Evolutionary conservation across 2,113 vertebrate species (phyloP), one percentile per base, ranked within the genome.

Genomic region (Octodon degus): DNA sequence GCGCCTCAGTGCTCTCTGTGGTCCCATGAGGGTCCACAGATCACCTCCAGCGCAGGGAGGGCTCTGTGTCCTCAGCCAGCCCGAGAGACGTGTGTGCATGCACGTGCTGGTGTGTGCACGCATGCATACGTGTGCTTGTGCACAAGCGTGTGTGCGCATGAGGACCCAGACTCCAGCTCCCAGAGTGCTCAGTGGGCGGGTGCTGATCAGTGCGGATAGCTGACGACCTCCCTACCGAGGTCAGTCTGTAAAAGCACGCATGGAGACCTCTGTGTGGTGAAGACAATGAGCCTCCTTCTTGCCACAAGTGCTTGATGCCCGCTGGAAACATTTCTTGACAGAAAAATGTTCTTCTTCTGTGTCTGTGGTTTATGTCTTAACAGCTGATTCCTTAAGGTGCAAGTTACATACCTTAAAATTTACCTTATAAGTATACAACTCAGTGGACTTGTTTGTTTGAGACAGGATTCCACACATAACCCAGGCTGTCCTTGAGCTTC

Each of bases 351-450:
- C 1, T 58, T 47, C 94, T 86, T 25, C 43, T 95, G 85, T 47
- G 81, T 50, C 40, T 91, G 1, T 86, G 60, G 17, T 58, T 84
- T 86, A 80, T 95, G 93, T 92, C 93, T 91, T 37, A 13, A 20
- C 50, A 55, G 34, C 24, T 53, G 11, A 43, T 94, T 92, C 79
- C 34, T 55, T 68, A 70, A 79, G 50, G 63, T 80, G 34, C 34
- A 92, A 95, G 63, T 84, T 53, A 20, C 20, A n/a, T 58, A 63
- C 62, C 25, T 25, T 77, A 67, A 85, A 68, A 94, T 92, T 67
- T 17, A 74, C 62, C 25, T 9, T 90, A 81, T 74, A 74, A 72
- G 7, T 81, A 7, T 92, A n/a, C 43, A 47, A 4, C 62, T 81
- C 6, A 81, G 30, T 14, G 2, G 7, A 43, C 40, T 47, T 30